Evolutionary conservation across 2,113 vertebrate genomes (phyloP).

Genomic region (Mugil cephalus): DNA sequence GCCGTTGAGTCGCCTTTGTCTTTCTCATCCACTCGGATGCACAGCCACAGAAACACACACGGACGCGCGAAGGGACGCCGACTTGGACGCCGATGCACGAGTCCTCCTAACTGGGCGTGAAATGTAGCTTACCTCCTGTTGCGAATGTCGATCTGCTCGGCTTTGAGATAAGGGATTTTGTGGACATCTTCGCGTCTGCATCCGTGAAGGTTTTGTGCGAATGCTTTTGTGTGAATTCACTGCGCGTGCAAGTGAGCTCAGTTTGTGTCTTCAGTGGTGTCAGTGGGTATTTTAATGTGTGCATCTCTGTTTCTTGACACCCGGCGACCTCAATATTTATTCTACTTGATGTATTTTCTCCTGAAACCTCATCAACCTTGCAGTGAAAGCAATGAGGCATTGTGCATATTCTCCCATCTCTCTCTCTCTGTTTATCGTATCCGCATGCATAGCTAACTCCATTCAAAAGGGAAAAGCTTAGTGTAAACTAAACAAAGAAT

Average conservation of each 20-base stretch:
- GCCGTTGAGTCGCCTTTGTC: constrained; percentile 26
- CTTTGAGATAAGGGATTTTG: constrained; percentile 3
- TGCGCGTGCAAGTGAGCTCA: constrained; percentile 10
- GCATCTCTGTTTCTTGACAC: constrained; percentile 6
- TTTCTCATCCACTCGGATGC: constrained; percentile 8
- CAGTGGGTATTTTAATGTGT: neutral
- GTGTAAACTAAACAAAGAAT: neutral
- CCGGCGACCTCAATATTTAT: constrained; percentile 27
- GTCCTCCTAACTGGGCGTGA: constrained; percentile 57
- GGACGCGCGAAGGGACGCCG: neutral
- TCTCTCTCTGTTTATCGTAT: neutral
- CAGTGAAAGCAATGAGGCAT: constrained; percentile 20
- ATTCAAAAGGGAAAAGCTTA: neutral
- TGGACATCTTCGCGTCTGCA: neutral
- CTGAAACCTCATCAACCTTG: constrained; percentile 40
- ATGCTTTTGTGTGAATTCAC: constrained; percentile 1
- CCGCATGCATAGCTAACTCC: neutral
- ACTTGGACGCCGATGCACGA: neutral
- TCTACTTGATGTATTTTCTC: constrained; percentile 19
- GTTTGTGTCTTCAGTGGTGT: neutral
- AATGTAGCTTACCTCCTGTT: constrained; percentile 49
- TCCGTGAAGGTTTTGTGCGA: neutral
- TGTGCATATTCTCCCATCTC: neutral
- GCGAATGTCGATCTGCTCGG: constrained; percentile 33
- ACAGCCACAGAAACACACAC: neutral